Conservation (phyloP, 2,888 invertebrate species). For the Andrena chrysosceles region DNA sequence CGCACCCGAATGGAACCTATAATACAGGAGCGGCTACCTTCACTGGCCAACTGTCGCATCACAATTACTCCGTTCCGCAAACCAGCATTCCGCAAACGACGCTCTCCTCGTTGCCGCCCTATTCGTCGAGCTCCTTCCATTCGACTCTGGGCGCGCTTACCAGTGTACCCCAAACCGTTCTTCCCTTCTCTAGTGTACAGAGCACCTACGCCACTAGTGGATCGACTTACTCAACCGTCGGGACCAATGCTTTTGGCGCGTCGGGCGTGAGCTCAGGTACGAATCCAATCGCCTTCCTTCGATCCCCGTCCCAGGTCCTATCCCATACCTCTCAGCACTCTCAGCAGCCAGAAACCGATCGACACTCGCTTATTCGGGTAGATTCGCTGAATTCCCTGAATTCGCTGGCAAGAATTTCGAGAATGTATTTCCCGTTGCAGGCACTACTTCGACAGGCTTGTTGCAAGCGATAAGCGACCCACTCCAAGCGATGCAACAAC, state of each 20-base stretch:
- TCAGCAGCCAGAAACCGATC: not conserved
- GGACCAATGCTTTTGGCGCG: slow-evolving; percentile 83
- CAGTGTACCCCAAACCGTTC: slow-evolving; percentile 82
- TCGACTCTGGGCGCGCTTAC: slow-evolving; percentile 79
- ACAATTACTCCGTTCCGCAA: slow-evolving; percentile 79
- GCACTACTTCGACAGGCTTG: slow-evolving; percentile 80
- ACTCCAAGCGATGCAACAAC: slow-evolving; percentile 83
- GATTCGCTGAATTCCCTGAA: not conserved
- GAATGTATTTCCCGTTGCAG: slow-evolving; percentile 56
- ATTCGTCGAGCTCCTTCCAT: slow-evolving; percentile 80
- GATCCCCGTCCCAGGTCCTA: not conserved
- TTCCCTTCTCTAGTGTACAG: slow-evolving; percentile 82
- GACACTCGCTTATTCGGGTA: not conserved
- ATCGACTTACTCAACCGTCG: slow-evolving; percentile 82
- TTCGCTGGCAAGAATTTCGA: not conserved
- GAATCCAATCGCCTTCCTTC: slow-evolving; percentile 6
- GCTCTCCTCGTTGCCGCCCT: slow-evolving; percentile 80
- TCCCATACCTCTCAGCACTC: not conserved
- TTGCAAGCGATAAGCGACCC: slow-evolving; percentile 83
- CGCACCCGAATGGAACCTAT: slow-evolving; percentile 82
- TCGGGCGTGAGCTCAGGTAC: slow-evolving; percentile 81
- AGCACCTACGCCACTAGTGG: slow-evolving; percentile 81
- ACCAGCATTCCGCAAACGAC: slow-evolving; percentile 79
- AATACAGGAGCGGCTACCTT: slow-evolving; percentile 79
- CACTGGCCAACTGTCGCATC: slow-evolving; percentile 79